These are phyloP conservation scores for Pollenia griseotomentosa DNA, from an alignment of 2,888 invertebrate species.

Conservation along the genomic window DNA sequence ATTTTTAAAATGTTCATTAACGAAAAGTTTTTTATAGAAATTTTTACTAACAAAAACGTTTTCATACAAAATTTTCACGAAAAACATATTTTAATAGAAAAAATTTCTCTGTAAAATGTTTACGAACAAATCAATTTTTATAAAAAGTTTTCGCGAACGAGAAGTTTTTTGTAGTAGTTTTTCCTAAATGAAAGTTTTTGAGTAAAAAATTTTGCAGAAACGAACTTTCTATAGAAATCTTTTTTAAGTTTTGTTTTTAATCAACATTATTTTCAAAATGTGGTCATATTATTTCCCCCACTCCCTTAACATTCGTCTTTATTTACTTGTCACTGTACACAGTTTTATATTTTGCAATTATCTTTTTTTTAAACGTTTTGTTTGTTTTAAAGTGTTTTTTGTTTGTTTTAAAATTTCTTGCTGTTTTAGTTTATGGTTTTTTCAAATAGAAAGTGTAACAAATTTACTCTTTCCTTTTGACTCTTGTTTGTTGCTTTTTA, in stretches of 20 bases:
- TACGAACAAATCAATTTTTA: too few relatives aligned
- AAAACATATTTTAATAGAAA: too few relatives aligned
- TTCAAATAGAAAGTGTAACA: slow-evolving; percentile 55
- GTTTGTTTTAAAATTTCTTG: slow-evolving; percentile 24
- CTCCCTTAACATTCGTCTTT: not conserved
- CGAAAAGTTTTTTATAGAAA: too few relatives aligned
- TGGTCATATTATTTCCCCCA: not conserved
- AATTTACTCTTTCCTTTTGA: slow-evolving; percentile 48
- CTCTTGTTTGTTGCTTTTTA: not conserved
- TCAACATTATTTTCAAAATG: not conserved
- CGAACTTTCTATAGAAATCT: too few relatives aligned
- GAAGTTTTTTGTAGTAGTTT: not conserved
- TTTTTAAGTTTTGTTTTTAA: too few relatives aligned
- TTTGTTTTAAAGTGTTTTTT: slow-evolving; percentile 23
- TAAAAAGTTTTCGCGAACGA: not conserved
- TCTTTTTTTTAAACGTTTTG: slow-evolving; percentile 18
- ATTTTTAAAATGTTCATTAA: too few relatives aligned
- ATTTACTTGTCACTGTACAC: not conserved
- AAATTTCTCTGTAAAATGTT: too few relatives aligned
- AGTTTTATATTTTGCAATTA: not conserved
- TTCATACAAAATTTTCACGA: too few relatives aligned
- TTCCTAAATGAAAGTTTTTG: too few relatives aligned
- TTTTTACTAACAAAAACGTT: too few relatives aligned
- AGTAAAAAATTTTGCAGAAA: too few relatives aligned
- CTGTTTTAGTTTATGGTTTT: slow-evolving; percentile 2